Conservation (phyloP, 2,888 invertebrate genomes). For the Eupithecia abbreviata region DNA sequence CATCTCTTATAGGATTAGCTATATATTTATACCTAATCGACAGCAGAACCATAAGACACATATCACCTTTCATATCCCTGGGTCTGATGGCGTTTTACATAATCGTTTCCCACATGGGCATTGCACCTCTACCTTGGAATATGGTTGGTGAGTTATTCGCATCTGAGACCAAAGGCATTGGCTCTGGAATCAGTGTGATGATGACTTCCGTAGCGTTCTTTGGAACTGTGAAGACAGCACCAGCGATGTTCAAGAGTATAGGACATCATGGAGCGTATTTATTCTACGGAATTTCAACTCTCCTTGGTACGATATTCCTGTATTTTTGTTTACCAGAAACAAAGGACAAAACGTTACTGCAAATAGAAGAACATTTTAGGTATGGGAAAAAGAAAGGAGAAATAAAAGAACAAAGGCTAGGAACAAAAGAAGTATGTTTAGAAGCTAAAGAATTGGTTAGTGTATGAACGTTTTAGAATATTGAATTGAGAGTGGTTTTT, state of each 20-base stretch:
- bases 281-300: constrained; percentile 85
- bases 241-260: constrained; percentile 82
- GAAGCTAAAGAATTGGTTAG: background rate
- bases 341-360: constrained; percentile 85
- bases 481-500: background rate
- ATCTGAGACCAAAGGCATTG: constrained; percentile 85
- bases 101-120: constrained; percentile 84
- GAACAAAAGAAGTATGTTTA: background rate
- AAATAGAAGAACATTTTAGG: constrained; percentile 86
- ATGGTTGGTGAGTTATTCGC: constrained; percentile 90
- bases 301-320: constrained; percentile 84
- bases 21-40: constrained; percentile 73
- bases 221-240: constrained; percentile 87
- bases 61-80: constrained; percentile 72
- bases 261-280: constrained; percentile 85
- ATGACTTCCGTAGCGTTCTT: constrained; percentile 87
- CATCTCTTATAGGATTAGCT: constrained; percentile 83
- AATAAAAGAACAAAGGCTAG: constrained; percentile 42
- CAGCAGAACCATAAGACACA: constrained; percentile 53
- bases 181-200: constrained; percentile 87
- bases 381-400: constrained; percentile 56
- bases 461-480: background rate
- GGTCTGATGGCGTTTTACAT: constrained; percentile 84
- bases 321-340: constrained; percentile 87
- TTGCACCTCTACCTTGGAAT: constrained; percentile 88